Conservation (phyloP, 2,888 invertebrate genomes). For the Sepiola atlantica region DNA sequence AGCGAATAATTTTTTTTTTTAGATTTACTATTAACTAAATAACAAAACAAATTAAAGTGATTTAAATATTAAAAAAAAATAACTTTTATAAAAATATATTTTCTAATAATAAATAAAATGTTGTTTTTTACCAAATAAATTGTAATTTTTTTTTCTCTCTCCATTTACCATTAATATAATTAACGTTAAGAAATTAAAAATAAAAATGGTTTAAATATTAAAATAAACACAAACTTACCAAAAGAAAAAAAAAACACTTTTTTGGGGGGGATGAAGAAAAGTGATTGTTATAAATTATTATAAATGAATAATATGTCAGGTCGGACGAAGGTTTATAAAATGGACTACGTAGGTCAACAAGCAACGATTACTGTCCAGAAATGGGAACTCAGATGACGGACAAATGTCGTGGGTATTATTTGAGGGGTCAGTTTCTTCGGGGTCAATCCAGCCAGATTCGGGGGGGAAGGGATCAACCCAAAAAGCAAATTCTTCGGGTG, state of each 20-base stretch:
- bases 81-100: no score
- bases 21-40: no score
- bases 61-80: no score
- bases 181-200: neutral
- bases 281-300: neutral
- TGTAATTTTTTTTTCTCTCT: no score
- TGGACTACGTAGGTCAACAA: neutral
- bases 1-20: no score
- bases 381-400: neutral
- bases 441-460: slow-evolving; percentile 32
- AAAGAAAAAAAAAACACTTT: neutral
- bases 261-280: neutral
- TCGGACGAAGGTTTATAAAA: neutral
- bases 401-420: neutral
- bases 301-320: neutral
- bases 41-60: no score
- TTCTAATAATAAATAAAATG: no score
- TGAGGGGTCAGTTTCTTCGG: slow-evolving; percentile 14
- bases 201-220: neutral
- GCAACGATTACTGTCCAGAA: neutral
- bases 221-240: neutral
- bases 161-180: neutral
- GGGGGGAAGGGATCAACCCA: neutral
- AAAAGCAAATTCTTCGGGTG: neutral
- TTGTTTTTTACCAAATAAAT: no score